Conservation (phyloP, 2,888 invertebrate genomes). For the Mesoligia furuncula region DNA sequence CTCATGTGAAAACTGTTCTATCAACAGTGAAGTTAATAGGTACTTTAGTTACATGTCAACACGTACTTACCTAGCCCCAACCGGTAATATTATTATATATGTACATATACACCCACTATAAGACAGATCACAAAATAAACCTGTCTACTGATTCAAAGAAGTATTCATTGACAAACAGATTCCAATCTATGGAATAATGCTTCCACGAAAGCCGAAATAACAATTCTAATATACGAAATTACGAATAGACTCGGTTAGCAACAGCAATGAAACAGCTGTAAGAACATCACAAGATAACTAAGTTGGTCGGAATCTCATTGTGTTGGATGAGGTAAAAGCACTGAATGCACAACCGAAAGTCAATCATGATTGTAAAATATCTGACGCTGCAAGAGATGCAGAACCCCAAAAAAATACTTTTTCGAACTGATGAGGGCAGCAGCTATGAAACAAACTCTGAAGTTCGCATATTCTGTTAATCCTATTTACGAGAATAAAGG, state of each 20-base stretch:
- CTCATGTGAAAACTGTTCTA: background rate
- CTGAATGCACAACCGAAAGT: background rate
- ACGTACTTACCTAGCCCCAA: background rate
- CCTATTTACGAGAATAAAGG: background rate
- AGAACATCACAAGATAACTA: background rate
- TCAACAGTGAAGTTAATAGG: background rate
- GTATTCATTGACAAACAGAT: slow-evolving; percentile 4
- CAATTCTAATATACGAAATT: background rate
- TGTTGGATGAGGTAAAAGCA: background rate
- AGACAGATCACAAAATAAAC: slow-evolving; percentile 1
- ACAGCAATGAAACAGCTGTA: background rate
- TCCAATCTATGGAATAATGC: background rate
- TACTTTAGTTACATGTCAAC: background rate
- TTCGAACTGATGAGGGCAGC: background rate
- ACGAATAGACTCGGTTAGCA: background rate
- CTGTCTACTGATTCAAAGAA: slow-evolving; percentile 11
- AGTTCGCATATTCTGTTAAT: no score
- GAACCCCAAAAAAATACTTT: no score
- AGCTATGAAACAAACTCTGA: background rate
- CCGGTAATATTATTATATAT: background rate
- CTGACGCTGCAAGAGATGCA: background rate
- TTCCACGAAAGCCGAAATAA: background rate
- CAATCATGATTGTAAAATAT: background rate
- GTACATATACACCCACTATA: background rate
- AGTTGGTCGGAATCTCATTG: background rate